Percentiles rank a stretch among this genome's conserved stretches.
phyloP scores from a whole-genome alignment of 1,140 invertebrate species.

The Neodiprion lecontei region DNA sequence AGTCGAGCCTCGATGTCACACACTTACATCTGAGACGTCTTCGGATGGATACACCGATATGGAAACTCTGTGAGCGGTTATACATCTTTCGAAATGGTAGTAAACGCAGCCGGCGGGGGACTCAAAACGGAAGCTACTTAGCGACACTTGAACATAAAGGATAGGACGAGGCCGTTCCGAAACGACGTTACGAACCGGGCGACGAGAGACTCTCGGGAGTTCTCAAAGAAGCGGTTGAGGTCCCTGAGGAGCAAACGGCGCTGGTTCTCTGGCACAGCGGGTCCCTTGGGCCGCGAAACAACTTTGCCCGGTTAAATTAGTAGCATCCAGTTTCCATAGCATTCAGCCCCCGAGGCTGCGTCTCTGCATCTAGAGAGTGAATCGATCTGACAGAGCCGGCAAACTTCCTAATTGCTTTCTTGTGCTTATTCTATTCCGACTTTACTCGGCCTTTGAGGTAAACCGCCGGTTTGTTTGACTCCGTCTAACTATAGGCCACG shows the following conservation, averaged over 20 bases:
- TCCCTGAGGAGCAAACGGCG: background rate
- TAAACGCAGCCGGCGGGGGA: background rate
- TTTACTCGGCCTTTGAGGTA: background rate
- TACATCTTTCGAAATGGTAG: background rate
- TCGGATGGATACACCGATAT: too few relatives aligned
- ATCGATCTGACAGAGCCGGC: slow-evolving; percentile 2
- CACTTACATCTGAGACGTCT: too few relatives aligned
- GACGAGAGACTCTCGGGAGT: background rate
- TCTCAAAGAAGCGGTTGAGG: slow-evolving; percentile 7
- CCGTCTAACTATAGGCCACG: background rate
- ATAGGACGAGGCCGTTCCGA: background rate
- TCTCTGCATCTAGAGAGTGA: background rate
- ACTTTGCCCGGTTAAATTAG: slow-evolving; percentile 5
- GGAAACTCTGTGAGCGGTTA: too few relatives aligned
- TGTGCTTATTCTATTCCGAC: background rate
- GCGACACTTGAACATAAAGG: background rate
- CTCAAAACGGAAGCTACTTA: background rate
- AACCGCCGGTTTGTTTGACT: background rate
- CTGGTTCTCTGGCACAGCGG: background rate
- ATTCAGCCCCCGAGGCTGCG: background rate
- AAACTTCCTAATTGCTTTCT: background rate
- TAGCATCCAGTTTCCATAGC: background rate
- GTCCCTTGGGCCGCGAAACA: slow-evolving; percentile 3
- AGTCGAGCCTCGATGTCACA: too few relatives aligned
- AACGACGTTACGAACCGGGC: background rate